These are phyloP conservation scores for Hyppa rectilinea DNA, from an alignment of 2,888 invertebrate species.

Conservation along the genomic window DNA sequence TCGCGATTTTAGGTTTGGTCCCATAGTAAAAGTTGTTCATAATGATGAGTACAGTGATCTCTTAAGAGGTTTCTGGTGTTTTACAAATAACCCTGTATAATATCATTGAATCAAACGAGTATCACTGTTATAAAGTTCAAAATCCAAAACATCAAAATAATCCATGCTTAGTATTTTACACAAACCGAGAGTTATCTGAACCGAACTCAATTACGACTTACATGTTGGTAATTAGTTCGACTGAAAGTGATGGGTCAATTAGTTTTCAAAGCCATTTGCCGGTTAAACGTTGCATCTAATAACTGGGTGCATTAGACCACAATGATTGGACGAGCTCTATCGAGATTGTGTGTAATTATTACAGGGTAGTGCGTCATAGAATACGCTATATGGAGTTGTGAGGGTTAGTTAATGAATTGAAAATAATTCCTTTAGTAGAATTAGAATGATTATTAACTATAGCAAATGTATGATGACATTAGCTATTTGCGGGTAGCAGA, in stretches of 20 bases:
- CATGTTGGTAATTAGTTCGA: conserved; percentile 40
- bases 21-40: too few species aligned
- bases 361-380: conserved; percentile 11
- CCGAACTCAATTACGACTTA: conserved; percentile 24
- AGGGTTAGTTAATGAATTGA: conserved; percentile 13
- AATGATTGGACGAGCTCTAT: conserved; percentile 45
- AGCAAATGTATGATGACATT: too few species aligned
- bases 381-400: not conserved
- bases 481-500: not conserved
- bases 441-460: conserved; percentile 1
- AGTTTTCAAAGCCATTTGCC: conserved; percentile 58
- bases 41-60: too few species aligned
- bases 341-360: conserved; percentile 20
- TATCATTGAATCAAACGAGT: not conserved
- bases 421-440: conserved; percentile 10
- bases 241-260: conserved; percentile 50
- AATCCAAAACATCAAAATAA: not conserved
- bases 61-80: too few species aligned
- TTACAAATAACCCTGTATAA: too few species aligned
- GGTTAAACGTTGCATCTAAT: conserved; percentile 49
- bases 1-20: too few species aligned
- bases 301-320: conserved; percentile 54
- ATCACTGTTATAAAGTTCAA: not conserved
- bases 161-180: conserved; percentile 9
- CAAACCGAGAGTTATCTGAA: not conserved